Evolutionary conservation across 2,888 invertebrate genomes (phyloP).

Genomic region (Drosophila parthenogenetica): DNA sequence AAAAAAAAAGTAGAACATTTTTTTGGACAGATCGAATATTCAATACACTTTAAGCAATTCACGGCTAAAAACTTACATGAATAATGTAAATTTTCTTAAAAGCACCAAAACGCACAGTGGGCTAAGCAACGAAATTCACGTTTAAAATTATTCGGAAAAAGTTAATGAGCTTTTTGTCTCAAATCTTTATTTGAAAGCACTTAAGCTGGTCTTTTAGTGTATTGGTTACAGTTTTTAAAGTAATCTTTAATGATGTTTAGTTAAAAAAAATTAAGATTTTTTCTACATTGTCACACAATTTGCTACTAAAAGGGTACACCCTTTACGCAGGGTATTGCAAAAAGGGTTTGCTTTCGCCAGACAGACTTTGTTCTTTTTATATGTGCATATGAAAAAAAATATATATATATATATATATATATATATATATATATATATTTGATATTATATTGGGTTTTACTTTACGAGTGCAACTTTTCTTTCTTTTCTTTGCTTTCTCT

Average conservation of each 20-base stretch:
- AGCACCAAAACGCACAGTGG: too few relatives aligned
- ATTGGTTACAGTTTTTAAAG: too few relatives aligned
- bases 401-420: slow-evolving; percentile 30
- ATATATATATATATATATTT: too few relatives aligned
- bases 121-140: too few relatives aligned
- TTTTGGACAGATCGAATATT: neutral
- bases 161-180: too few relatives aligned
- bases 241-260: too few relatives aligned
- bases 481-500: slow-evolving; percentile 32
- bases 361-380: slow-evolving; percentile 72
- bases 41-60: slow-evolving; percentile 3
- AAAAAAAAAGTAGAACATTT: neutral
- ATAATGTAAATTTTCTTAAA: too few relatives aligned
- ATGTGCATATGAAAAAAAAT: slow-evolving; percentile 22
- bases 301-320: neutral
- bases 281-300: too few relatives aligned
- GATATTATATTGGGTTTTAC: slow-evolving; percentile 61
- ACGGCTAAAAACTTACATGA: neutral
- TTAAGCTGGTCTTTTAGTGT: too few relatives aligned
- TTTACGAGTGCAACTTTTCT: slow-evolving; percentile 34
- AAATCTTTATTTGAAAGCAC: too few relatives aligned
- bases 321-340: neutral
- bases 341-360: slow-evolving; percentile 50
- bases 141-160: too few relatives aligned
- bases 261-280: too few relatives aligned